Evolutionary conservation across 2,113 vertebrate genomes (phyloP), one percentile per base, ranked within the genome.

Genomic region (Onychostoma macrolepis): DNA sequence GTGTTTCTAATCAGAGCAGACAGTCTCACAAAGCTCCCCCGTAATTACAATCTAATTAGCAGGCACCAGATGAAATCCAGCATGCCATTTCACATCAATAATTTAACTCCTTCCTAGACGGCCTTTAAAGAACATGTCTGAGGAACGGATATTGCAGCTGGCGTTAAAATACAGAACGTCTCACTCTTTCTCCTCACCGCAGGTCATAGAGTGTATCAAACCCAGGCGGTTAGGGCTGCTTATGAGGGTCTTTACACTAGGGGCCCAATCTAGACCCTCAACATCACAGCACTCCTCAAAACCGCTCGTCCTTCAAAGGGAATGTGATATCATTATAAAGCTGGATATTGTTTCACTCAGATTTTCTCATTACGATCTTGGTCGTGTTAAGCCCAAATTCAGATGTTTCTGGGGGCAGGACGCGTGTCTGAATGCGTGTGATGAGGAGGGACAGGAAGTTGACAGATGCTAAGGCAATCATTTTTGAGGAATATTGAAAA

Each of bases 1-100:
- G 91, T 91, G 90, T 92, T 93, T 93, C 90, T 94, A 94, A 95
- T 95, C 94, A 92, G 91, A 93, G 88, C 83, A 93, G 93, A 92
- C 94, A 93, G 82, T 87, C 92, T 91, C n/a, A 79, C 92, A 93
- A 90, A 92, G 92, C 93, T 92, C 89, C 56, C 82, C 89, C 91
- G 89, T 94, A 94, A 95, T 95, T 95, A 94, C 92, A 91, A 90
- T 94, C 92, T 94, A 94, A 95, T 95, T 94, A 95, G 91, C 90
- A 92, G 90, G 90, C 93, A 93, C 93, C 90, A 85, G 85, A 93
- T 88, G 90, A 90, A 94, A 93, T 94, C 91, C 86, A 90, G 90
- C 92, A 91, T 93, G 92, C 91, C 91, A 92, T 94, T 94, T 89
- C 92, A 91, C 91, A 92, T 93, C 89, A 94, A 94, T 94, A 95